phyloP scores from a whole-genome alignment of 1,140 invertebrate genomes.

The Plodia interpunctella region DNA sequence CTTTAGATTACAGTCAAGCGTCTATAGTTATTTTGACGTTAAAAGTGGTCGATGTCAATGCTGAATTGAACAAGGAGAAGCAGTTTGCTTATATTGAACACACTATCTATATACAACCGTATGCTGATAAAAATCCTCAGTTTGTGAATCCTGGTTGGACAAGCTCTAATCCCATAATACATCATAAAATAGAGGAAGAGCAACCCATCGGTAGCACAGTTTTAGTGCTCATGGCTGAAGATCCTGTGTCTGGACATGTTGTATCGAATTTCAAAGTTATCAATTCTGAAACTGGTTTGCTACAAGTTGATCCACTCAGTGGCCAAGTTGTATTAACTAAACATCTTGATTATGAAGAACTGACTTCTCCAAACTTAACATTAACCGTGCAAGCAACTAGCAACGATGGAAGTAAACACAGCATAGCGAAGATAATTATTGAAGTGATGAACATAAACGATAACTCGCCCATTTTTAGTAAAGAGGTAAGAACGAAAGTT shows the following conservation, averaged over 20 bases:
- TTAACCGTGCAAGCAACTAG: conserved; percentile 85
- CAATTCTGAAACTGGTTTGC: conserved; percentile 65
- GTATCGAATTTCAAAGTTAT: conserved; percentile 80
- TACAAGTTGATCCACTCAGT: conserved; percentile 81
- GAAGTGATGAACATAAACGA: conserved; percentile 88
- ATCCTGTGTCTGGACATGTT: conserved; percentile 81
- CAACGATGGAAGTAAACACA: conserved; percentile 82
- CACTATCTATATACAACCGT: conserved; percentile 88
- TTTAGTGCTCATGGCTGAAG: conserved; percentile 85
- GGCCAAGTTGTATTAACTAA: conserved; percentile 85
- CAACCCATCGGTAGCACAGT: conserved; percentile 86
- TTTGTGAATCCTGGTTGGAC: conserved; percentile 85
- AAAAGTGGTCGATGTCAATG: conserved; percentile 85
- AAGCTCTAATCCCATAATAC: conserved; percentile 81
- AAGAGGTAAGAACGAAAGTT: conserved; percentile 69
- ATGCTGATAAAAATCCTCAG: conserved; percentile 86
- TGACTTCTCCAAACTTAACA: conserved; percentile 81
- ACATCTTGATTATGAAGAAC: conserved; percentile 85
- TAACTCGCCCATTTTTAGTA: conserved; percentile 85
- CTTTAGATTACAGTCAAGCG: conserved; percentile 86
- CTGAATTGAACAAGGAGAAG: conserved; percentile 80
- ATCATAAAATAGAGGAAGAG: conserved; percentile 85
- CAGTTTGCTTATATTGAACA: conserved; percentile 83
- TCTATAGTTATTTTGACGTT: conserved; percentile 89
- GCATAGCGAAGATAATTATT: conserved; percentile 83